These are phyloP conservation scores for Phoeniculus purpureus DNA, from an alignment of 2,797 vertebrate genomes.

Conservation along the genomic window DNA sequence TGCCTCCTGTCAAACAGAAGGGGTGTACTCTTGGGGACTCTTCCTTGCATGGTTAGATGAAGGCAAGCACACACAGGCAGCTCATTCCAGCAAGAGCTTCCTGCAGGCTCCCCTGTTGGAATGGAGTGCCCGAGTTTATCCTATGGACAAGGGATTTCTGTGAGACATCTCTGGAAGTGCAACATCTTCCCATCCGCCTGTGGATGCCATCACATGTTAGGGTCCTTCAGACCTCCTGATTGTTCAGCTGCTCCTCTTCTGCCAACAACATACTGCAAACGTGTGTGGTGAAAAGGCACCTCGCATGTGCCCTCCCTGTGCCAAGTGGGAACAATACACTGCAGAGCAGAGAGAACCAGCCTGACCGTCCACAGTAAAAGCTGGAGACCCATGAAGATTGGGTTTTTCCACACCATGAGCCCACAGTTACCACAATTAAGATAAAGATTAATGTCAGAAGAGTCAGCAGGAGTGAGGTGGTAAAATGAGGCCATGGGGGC, in stretches of 20 bases:
- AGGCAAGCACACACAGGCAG: not conserved
- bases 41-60: not conserved
- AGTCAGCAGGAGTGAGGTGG: not conserved
- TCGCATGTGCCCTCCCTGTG: not conserved
- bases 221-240: not conserved
- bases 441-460: not conserved
- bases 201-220: not conserved
- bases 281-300: not conserved
- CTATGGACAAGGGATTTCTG: not conserved
- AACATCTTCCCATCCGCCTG: not conserved
- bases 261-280: fast-evolving
- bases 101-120: not conserved
- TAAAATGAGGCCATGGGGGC: not conserved
- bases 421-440: too few relatives aligned
- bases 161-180: not conserved
- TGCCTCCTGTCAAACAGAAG: not conserved
- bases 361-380: fast-evolving
- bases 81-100: not conserved
- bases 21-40: not conserved
- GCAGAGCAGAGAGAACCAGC: not conserved
- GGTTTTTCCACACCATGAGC: not conserved
- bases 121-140: not conserved
- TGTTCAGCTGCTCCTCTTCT: not conserved
- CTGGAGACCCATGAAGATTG: not conserved
- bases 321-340: not conserved